These are phyloP conservation scores for Cerceris ruficornis DNA, from an alignment of 2,888 invertebrate species.

Conservation along the genomic window DNA sequence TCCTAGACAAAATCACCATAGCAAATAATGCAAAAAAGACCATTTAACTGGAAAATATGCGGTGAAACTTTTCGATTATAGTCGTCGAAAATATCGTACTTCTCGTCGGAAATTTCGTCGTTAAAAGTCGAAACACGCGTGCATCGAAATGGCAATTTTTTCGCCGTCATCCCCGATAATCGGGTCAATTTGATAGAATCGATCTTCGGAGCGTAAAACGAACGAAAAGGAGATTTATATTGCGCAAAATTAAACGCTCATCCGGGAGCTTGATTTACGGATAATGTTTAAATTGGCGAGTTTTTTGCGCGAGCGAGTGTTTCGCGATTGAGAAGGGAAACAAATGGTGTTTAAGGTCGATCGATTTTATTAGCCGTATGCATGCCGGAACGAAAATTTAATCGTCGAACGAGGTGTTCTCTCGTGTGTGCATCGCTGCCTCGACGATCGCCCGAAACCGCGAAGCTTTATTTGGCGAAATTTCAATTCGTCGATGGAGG, in stretches of 20 bases:
- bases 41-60: too few species aligned
- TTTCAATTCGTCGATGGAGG: conserved; percentile 35
- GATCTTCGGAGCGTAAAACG: conserved; percentile 5
- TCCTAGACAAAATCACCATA: too few species aligned
- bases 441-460: conserved; percentile 27
- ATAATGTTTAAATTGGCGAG: background rate
- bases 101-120: too few species aligned
- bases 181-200: conserved; percentile 17
- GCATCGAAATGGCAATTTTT: too few species aligned
- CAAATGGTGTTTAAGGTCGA: conserved; percentile 5
- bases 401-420: conserved; percentile 40
- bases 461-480: conserved; percentile 36
- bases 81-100: too few species aligned
- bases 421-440: conserved; percentile 12
- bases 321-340: background rate
- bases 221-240: background rate
- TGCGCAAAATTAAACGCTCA: too few species aligned
- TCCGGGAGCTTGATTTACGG: too few species aligned
- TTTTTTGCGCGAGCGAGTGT: background rate
- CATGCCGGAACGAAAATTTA: conserved; percentile 34
- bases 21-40: too few species aligned
- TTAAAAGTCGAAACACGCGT: too few species aligned
- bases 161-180: too few species aligned
- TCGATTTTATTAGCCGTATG: conserved; percentile 35
- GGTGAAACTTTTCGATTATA: too few species aligned